phyloP scores from a whole-genome alignment of 2,797 vertebrate species.

The Melanotaenia maccullochi region DNA sequence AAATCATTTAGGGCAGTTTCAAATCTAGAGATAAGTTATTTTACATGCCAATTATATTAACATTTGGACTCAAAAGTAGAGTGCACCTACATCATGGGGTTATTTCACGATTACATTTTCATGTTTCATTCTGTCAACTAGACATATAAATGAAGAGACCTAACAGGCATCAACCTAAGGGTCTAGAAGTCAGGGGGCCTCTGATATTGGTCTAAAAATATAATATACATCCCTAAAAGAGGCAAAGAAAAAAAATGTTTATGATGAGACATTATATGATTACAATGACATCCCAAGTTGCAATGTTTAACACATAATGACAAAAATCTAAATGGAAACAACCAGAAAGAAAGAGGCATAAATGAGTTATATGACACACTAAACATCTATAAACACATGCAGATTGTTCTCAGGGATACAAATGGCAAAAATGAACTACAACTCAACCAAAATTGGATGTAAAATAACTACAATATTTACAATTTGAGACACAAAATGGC shows the following conservation, averaged over 20 bases:
- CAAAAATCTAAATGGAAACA: background rate
- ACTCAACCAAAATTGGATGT: background rate
- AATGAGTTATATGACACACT: background rate
- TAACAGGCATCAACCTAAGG: too few species aligned
- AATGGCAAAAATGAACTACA: background rate
- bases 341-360: background rate
- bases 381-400: background rate
- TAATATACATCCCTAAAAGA: background rate
- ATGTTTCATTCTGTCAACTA: too few species aligned
- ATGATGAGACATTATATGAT: too few species aligned
- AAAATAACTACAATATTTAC: too few species aligned
- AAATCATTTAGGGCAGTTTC: background rate
- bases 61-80: background rate
- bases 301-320: background rate
- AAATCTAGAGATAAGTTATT: background rate
- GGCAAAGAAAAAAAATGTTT: too few species aligned
- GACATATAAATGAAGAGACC: too few species aligned
- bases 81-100: background rate
- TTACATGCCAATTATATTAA: too few species aligned
- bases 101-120: too few species aligned
- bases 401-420: background rate
- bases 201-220: background rate
- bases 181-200: background rate
- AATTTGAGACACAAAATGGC: background rate
- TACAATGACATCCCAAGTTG: too few species aligned